These are phyloP conservation scores for Nycticryphes semicollaris DNA, from an alignment of 2,113 vertebrate species.

Conservation along the genomic window DNA sequence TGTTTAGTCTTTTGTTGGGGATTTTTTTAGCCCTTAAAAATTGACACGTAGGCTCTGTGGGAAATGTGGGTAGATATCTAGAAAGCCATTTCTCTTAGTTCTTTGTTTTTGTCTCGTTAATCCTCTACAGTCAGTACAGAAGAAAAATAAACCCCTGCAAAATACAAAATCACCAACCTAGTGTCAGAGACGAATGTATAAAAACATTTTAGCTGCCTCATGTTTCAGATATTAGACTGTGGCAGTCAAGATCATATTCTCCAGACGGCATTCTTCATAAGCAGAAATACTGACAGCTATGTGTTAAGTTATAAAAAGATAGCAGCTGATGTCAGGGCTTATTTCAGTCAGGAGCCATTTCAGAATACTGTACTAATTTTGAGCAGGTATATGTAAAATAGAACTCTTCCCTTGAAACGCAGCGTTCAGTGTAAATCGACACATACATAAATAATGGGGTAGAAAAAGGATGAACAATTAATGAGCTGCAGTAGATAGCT, in stretches of 20 bases:
- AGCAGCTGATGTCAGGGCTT: conserved; percentile 63
- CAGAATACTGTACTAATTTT: conserved; percentile 39
- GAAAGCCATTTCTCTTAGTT: background rate
- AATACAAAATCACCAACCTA: background rate
- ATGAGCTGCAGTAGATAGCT: background rate
- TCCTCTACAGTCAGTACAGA: background rate
- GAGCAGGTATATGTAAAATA: conserved; percentile 35
- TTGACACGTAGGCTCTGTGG: background rate
- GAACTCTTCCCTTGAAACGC: background rate
- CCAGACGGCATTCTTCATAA: conserved; percentile 56
- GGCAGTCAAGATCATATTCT: conserved; percentile 45
- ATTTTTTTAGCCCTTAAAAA: background rate
- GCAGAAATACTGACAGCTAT: conserved; percentile 52
- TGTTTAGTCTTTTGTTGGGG: background rate
- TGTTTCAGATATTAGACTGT: conserved; percentile 20
- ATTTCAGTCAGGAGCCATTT: conserved; percentile 36
- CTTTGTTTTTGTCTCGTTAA: background rate
- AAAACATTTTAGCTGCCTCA: conserved; percentile 26
- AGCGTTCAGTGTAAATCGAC: background rate
- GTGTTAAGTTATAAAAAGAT: conserved; percentile 64
- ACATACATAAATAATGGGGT: background rate
- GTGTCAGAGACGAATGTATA: background rate
- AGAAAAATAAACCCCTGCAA: background rate
- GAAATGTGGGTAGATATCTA: background rate
- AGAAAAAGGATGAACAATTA: background rate